These are phyloP conservation scores for Apodemus speciosus DNA, from an alignment of 2,113 vertebrate genomes.

Conservation along the genomic window DNA sequence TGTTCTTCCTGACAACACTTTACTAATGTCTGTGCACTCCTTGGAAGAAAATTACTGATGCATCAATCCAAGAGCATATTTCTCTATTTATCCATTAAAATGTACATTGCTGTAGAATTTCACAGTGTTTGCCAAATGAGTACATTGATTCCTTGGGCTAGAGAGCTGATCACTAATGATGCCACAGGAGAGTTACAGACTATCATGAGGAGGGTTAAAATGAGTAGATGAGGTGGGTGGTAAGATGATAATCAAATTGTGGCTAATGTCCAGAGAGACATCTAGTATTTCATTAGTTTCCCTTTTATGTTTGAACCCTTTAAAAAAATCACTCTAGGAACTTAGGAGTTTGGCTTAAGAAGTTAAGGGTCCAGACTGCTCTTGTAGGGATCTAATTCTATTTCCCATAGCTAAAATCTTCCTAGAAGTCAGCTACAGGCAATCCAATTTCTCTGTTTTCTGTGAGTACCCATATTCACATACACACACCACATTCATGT, in stretches of 20 bases:
- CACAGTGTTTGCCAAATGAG: neutral
- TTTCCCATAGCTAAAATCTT: neutral
- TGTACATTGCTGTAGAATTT: neutral
- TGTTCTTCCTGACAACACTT: neutral
- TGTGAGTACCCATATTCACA: neutral
- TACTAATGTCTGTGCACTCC: neutral
- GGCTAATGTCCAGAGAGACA: neutral
- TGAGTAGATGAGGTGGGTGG: neutral
- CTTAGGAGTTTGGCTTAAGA: too few species aligned
- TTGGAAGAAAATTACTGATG: neutral
- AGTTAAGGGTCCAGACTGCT: too few species aligned
- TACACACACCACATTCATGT: neutral
- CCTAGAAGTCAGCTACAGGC: neutral
- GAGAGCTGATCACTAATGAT: neutral
- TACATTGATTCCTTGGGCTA: neutral
- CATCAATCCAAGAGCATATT: neutral
- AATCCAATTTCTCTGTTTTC: neutral
- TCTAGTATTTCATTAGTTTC: neutral
- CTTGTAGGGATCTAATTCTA: neutral
- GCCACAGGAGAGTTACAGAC: neutral
- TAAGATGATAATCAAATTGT: constrained; percentile 1
- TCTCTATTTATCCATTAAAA: constrained; percentile 10
- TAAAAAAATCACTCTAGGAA: neutral
- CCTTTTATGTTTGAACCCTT: neutral
- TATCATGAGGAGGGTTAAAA: neutral